Base-by-base conservation (phyloP, 2,888 invertebrate species). In the Colletes collaris region DNA sequence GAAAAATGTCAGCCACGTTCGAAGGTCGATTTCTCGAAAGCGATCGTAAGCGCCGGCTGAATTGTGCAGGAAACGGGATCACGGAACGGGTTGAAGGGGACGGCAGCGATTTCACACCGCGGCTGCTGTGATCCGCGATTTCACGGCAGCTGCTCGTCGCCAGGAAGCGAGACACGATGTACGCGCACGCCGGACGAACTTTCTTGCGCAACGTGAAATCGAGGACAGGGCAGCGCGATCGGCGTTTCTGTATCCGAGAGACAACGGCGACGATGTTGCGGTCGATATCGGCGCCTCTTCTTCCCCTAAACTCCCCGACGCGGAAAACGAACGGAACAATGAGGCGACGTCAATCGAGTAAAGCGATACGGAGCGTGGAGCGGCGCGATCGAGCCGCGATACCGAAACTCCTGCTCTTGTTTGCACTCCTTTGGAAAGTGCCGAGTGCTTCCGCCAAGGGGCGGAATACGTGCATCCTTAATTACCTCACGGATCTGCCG, bases 201-300 rank as follows among this genome's bases (percentile, higher is more conserved):
- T 89, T 88, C 87, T 88, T 89, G 87, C 88, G 79, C 83, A 88
- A 88, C 86, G 89, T 85, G 87, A 89, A 89, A 89, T 89, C 89
- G 89, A 79, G 87, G 78, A 85, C 85, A 81, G 60, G 60, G 16
- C 49, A 16, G 55, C 10, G 27, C 44, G 44, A 3, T 46, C 44
- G 64, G 52, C 79, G 84, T 76, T 37, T 63, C 69, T 86, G 60
- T 60, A 8, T 27, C 37, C 44, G 53, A 60, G 7, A 27, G 27
- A 27, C 64, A 40, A 62, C 52, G 37, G 50, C 70, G 37, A 35
- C 73, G 59, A 71, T 27, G 27, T 27, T 27, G 27, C 2, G 27
- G 27, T 27, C 27, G 27, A 27, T 27, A 27, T 27, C 27, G 27
- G 27, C 46, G 46, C 37, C 50, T 4, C 40, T 40, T 40, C 40